phyloP scores from a whole-genome alignment of 2,797 vertebrate genomes.

The Fistularia tabacaria region DNA sequence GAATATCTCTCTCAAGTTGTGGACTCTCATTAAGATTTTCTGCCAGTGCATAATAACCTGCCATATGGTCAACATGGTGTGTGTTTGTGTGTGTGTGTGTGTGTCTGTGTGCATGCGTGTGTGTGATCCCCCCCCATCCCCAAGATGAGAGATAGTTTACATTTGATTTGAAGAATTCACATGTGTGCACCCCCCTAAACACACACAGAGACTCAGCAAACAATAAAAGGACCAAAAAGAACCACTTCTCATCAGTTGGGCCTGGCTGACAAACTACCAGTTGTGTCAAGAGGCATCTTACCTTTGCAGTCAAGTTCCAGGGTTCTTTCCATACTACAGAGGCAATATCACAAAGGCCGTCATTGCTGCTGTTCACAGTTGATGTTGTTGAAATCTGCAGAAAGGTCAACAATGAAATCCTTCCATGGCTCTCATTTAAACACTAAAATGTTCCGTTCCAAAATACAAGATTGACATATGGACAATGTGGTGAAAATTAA shows the following conservation, averaged over 20 bases:
- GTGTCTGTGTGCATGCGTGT: neutral
- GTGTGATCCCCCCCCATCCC: conserved; percentile 23
- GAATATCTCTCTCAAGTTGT: conserved; percentile 47
- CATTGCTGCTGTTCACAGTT: conserved; percentile 48
- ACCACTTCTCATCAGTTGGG: conserved; percentile 1
- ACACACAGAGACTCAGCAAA: too few relatives aligned
- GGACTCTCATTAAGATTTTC: conserved; percentile 58
- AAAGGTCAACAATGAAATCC: conserved; percentile 44
- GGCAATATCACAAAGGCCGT: conserved; percentile 39
- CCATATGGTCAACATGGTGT: conserved; percentile 55
- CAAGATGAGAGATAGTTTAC: conserved; percentile 11
- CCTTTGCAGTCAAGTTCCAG: conserved; percentile 32
- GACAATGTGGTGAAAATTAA: conserved; percentile 37
- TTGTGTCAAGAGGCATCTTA: conserved; percentile 32
- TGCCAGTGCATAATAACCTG: conserved; percentile 51
- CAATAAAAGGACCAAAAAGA: neutral
- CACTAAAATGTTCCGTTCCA: conserved; percentile 34
- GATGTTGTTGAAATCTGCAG: conserved; percentile 43
- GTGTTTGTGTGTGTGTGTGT: conserved; percentile 1
- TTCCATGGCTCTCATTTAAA: conserved; percentile 32
- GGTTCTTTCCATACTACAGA: conserved; percentile 48
- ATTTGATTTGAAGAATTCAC: too few relatives aligned
- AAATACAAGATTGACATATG: conserved; percentile 51
- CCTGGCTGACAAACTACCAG: conserved; percentile 10
- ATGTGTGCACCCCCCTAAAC: too few relatives aligned